Conservation (phyloP, 2,888 invertebrate genomes). For the Craniophora ligustri region DNA sequence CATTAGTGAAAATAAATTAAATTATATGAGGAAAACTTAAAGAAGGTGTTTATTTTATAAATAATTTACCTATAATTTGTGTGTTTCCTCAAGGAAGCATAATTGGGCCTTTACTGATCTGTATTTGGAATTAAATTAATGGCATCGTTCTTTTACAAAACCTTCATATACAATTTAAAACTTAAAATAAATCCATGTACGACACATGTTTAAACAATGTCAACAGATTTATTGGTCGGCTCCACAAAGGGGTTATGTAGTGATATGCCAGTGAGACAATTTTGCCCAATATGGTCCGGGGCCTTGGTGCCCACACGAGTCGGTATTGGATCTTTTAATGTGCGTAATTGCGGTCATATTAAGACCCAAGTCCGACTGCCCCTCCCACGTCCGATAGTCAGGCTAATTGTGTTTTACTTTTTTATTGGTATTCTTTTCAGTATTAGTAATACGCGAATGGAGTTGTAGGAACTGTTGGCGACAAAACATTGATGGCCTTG, state of each 20-base stretch:
- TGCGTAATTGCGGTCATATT: constrained; percentile 83
- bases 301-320: constrained; percentile 81
- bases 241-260: constrained; percentile 66
- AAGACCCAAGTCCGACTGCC: constrained; percentile 73
- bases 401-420: constrained; percentile 63
- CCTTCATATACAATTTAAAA: constrained; percentile 1
- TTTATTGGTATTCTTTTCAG: constrained; percentile 53
- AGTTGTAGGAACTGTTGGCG: constrained; percentile 20
- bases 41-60: not conserved
- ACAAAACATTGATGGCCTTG: constrained; percentile 34
- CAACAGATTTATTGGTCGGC: constrained; percentile 53
- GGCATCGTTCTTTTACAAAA: not conserved
- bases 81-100: constrained; percentile 3
- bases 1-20: not conserved
- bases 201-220: constrained; percentile 47
- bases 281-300: constrained; percentile 77
- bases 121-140: not conserved
- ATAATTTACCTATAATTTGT: not conserved
- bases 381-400: constrained; percentile 71
- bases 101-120: not conserved
- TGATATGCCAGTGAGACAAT: constrained; percentile 71
- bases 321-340: constrained; percentile 82
- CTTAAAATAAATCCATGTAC: constrained; percentile 32
- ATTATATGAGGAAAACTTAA: not conserved
- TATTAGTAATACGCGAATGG: constrained; percentile 27